Percentiles rank a stretch among this genome's conserved stretches.
Conservation (phyloP, 2,113 vertebrate species). For the Camelus dromedarius region DNA sequence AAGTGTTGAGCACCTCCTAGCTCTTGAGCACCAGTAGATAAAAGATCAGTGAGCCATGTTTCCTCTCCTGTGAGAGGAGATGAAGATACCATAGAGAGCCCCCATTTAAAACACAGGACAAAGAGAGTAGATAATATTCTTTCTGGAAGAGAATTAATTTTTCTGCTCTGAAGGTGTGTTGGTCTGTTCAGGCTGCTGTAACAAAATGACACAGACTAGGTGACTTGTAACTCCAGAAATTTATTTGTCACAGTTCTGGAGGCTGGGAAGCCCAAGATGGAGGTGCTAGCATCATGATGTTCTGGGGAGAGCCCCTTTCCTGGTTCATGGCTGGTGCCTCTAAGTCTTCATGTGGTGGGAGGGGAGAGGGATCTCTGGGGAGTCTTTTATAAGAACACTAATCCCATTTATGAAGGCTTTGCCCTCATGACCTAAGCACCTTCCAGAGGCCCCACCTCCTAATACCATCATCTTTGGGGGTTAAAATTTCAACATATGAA, state of each 20-base stretch:
- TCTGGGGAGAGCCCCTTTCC: background rate
- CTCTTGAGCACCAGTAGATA: background rate
- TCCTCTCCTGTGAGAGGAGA: background rate
- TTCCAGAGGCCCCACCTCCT: background rate
- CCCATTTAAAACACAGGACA: background rate
- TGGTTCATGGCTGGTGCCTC: background rate
- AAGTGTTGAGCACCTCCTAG: background rate
- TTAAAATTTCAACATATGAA: background rate
- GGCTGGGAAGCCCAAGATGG: background rate
- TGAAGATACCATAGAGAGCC: background rate
- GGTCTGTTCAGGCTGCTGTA: background rate
- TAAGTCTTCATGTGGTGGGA: background rate
- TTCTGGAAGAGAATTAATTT: background rate
- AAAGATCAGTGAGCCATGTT: background rate
- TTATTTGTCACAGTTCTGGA: background rate
- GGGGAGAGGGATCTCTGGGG: background rate
- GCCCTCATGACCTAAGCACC: background rate
- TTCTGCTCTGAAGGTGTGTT: background rate
- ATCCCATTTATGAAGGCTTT: background rate
- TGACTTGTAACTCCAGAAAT: background rate
- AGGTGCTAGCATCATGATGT: background rate
- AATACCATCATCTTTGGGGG: background rate
- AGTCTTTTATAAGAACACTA: background rate
- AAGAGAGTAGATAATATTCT: background rate
- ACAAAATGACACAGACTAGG: background rate